Evolutionary conservation across 2,113 vertebrate genomes (phyloP).

Genomic region (Callocephalon fimbriatum): DNA sequence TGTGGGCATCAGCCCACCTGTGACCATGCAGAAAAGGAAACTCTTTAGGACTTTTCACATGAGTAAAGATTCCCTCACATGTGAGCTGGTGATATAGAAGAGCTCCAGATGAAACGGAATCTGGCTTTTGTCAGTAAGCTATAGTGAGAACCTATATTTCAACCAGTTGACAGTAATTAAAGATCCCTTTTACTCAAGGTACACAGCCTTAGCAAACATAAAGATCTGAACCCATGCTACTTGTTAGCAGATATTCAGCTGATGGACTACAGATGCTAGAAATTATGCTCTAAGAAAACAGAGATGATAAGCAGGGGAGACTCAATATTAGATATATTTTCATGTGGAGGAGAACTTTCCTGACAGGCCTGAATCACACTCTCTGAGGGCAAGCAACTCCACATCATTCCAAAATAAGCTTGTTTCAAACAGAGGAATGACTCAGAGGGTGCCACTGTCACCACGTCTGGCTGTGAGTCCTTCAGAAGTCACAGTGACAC

Average conservation of each 20-base stretch:
- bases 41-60: neutral
- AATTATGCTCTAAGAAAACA: neutral
- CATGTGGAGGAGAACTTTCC: neutral
- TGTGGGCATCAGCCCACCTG: neutral
- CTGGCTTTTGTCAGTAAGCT: neutral
- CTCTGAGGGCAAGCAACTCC: neutral
- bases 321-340: neutral
- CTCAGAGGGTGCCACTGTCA: slow-evolving; percentile 31
- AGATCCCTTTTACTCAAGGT: neutral
- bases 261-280: neutral
- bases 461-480: neutral
- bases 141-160: neutral
- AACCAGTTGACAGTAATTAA: neutral
- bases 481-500: slow-evolving; percentile 24
- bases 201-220: neutral
- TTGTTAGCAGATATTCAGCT: neutral
- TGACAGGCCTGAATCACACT: neutral
- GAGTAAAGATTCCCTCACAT: neutral
- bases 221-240: neutral
- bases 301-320: neutral
- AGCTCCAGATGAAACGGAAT: neutral
- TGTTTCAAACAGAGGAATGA: neutral
- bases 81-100: neutral
- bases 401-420: slow-evolving; percentile 13
- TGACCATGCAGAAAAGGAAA: neutral